Evolutionary conservation across 92 coral and sea anemone genomes (phyloP), one percentile per base, ranked within the genome.

Genomic region (Anthopleura xanthogrammica): DNA sequence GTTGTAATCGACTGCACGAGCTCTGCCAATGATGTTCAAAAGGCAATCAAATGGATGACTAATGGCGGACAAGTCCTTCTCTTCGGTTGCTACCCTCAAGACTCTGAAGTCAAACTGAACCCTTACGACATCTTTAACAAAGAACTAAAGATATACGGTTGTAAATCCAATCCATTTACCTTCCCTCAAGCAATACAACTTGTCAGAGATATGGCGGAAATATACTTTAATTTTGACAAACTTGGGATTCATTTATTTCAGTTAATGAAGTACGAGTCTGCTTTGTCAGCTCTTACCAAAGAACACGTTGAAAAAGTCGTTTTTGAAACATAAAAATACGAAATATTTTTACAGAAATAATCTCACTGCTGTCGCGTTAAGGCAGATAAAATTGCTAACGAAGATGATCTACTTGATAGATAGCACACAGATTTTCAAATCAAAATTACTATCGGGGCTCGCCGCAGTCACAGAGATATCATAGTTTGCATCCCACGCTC

Each of bases 151-250:
- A 73, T 96, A 57, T 86, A 94, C 77, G 99, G 98, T 41, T 89
- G 96, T 4, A 90, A 71, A 52, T 89, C 90, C 12, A 96, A 96
- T 73, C 99, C 95, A 29, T 95, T 88, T 40, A 92, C 98, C 6
- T 96, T 96, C 77, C 98, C 98, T 77, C 90, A 90, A 85, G 96
- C 99, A 17, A 74, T 96, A 60, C 98, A 94, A 78, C 83, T 96
- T 14, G 95, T 96, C 3, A 90, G 90, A 55, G 99, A 96, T 65
- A 96, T 96, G 98, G 91, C 92, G 0, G 92, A 82, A 16, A 72
- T 84, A 23, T 96, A 96, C 75, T 85, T 96, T 55, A 89, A 87
- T 75, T 96, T 88, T 83, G 90, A 89, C 12, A 96, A 90, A 87
- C 82, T 94, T 52, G 99, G 99, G 4, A 84, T 96, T 52, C 64